Percentiles rank a stretch among this genome's conserved stretches.
Conservation (phyloP, 1,140 invertebrate species). For the Schlechtendalia chinensis region DNA sequence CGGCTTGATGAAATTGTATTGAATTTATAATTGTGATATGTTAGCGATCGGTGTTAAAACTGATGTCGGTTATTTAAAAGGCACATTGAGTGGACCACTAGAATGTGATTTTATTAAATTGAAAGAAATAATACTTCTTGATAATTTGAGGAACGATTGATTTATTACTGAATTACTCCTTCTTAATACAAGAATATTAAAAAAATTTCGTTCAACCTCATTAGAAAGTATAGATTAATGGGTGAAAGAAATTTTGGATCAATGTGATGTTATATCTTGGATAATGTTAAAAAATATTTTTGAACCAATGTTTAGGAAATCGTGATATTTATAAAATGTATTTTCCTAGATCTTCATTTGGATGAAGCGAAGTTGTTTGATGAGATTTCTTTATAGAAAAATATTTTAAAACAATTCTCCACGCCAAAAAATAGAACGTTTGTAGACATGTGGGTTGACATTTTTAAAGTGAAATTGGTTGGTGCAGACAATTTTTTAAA, state of each 20-base stretch:
- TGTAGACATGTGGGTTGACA: not conserved
- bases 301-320: not conserved
- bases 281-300: not conserved
- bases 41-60: not conserved
- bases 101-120: not conserved
- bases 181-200: too few relatives aligned
- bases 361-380: constrained; percentile 3
- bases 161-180: too few relatives aligned
- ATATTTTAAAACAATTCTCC: not conserved
- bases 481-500: not conserved
- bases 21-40: too few relatives aligned
- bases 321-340: not conserved
- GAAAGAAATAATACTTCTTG: too few relatives aligned
- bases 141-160: too few relatives aligned
- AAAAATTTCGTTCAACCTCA: not conserved
- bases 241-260: not conserved
- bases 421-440: not conserved
- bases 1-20: too few relatives aligned
- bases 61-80: not conserved
- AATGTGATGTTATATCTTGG: not conserved
- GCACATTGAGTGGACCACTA: not conserved
- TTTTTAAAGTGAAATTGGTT: not conserved
- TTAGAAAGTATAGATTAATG: not conserved
- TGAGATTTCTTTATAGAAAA: not conserved
- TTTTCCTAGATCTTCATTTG: not conserved